These are phyloP conservation scores for Polymixis flavicincta DNA, from an alignment of 2,888 invertebrate genomes.

Conservation along the genomic window DNA sequence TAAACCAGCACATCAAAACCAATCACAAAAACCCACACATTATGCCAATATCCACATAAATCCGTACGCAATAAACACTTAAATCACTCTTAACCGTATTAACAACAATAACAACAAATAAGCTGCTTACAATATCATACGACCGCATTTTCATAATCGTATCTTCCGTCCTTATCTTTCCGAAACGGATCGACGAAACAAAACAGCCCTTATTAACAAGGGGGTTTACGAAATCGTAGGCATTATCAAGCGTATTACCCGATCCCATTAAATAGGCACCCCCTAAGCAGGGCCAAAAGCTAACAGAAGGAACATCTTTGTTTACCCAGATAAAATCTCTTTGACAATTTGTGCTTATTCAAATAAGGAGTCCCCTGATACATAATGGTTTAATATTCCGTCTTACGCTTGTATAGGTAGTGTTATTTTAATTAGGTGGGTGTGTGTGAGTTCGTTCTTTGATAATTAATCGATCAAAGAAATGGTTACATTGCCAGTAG, in stretches of 20 bases:
- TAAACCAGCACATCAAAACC: neutral
- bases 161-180: constrained; percentile 65
- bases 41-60: constrained; percentile 38
- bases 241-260: constrained; percentile 89
- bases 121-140: constrained; percentile 80
- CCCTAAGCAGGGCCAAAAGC: constrained; percentile 84
- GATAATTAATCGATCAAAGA: neutral
- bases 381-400: constrained; percentile 86
- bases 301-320: constrained; percentile 89
- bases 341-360: constrained; percentile 91
- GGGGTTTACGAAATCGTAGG: constrained; percentile 84
- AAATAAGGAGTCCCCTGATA: constrained; percentile 87
- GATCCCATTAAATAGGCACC: constrained; percentile 88
- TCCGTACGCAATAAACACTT: constrained; percentile 54
- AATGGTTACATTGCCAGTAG: neutral
- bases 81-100: constrained; percentile 63
- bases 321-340: constrained; percentile 90
- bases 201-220: constrained; percentile 83
- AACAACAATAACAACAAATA: constrained; percentile 76
- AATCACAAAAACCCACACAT: constrained; percentile 24
- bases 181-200: constrained; percentile 68
- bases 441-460: constrained; percentile 34
- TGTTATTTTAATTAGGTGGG: constrained; percentile 63
- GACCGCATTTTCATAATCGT: constrained; percentile 78
- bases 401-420: constrained; percentile 66